Evolutionary conservation across 2,888 invertebrate species (phyloP).

Genomic region (Epinotia bilunana): DNA sequence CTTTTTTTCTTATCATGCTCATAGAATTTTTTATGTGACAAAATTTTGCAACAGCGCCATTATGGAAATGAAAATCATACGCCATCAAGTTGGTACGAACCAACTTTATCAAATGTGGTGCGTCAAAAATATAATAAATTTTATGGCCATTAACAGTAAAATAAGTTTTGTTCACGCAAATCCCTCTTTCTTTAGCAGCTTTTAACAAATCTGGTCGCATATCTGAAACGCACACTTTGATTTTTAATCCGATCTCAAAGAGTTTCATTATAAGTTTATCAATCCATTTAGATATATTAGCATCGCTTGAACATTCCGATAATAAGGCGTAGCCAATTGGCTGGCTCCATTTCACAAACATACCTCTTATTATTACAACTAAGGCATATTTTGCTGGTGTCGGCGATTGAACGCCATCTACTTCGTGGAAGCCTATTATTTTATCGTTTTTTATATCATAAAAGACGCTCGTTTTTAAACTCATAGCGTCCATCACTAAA

Average conservation of each 20-base stretch:
- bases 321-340: conserved; percentile 13
- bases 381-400: conserved; percentile 13
- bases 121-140: conserved; percentile 56
- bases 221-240: conserved; percentile 28
- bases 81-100: conserved; percentile 51
- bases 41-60: conserved; percentile 51
- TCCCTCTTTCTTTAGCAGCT: conserved; percentile 43
- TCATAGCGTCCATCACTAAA: conserved; percentile 7
- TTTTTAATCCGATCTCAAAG: conserved; percentile 36
- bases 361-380: conserved; percentile 1
- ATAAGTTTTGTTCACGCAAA: conserved; percentile 49
- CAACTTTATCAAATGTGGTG: conserved; percentile 53
- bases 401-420: conserved; percentile 28
- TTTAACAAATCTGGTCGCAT: conserved; percentile 48
- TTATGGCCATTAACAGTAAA: conserved; percentile 51
- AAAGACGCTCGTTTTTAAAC: conserved; percentile 29
- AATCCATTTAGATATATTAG: conserved; percentile 34
- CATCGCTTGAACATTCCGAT: conserved; percentile 23
- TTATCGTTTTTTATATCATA: conserved; percentile 41
- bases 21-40: conserved; percentile 52
- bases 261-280: conserved; percentile 34
- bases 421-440: conserved; percentile 40
- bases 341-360: conserved; percentile 30
- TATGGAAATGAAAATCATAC: conserved; percentile 52
- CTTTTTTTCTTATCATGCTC: conserved; percentile 48